Conservation (phyloP, 2,113 vertebrate species). For the Nesoenas mayeri region DNA sequence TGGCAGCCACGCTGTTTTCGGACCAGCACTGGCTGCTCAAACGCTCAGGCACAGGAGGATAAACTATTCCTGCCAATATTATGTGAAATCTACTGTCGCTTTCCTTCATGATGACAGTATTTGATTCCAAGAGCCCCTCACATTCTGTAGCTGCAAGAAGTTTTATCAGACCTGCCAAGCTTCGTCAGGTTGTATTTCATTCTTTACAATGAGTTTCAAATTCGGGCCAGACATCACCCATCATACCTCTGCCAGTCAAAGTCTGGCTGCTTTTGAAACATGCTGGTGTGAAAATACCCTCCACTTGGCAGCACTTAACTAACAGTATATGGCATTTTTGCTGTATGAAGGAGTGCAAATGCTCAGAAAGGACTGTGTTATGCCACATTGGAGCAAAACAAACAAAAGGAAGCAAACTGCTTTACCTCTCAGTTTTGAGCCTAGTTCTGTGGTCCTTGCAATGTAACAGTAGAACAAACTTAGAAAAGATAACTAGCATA, state of each 20-base stretch:
- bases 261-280: neutral
- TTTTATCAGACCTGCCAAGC: conserved; percentile 17
- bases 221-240: neutral
- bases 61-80: neutral
- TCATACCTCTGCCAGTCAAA: neutral
- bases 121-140: neutral
- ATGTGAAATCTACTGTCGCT: neutral
- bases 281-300: neutral
- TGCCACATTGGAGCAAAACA: neutral
- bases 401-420: neutral
- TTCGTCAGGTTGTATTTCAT: neutral
- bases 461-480: neutral
- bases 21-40: neutral
- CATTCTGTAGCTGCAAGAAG: neutral
- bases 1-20: fast-evolving
- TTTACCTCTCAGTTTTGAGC: neutral
- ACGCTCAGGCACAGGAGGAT: neutral
- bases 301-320: neutral
- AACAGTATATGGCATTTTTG: neutral
- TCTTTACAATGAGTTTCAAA: neutral
- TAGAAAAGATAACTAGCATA: neutral
- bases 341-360: neutral
- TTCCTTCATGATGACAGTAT: neutral
- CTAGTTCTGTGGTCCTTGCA: neutral
- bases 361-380: neutral